Conservation (phyloP, 2,888 invertebrate genomes). For the Pocota personata region DNA sequence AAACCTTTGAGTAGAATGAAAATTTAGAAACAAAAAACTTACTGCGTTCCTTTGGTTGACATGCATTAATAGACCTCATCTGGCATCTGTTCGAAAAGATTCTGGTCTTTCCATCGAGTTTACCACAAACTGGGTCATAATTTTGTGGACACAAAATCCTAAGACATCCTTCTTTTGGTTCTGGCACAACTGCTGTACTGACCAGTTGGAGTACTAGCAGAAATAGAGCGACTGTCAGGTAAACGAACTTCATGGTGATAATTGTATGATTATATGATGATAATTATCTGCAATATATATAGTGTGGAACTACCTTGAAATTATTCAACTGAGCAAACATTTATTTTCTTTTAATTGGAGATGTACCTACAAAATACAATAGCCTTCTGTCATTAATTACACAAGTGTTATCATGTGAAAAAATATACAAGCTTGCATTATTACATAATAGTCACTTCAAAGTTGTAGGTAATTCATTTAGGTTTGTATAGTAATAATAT, state of each 20-base stretch:
- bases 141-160: neutral
- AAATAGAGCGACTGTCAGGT: neutral
- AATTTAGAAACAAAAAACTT: neutral
- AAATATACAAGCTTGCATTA: no score
- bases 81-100: neutral
- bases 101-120: conserved; percentile 27
- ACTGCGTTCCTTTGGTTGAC: conserved; percentile 9
- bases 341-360: neutral
- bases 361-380: neutral
- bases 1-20: no score
- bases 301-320: neutral
- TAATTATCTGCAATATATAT: neutral
- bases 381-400: neutral
- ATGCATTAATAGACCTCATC: neutral
- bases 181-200: neutral
- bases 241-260: neutral
- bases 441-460: neutral
- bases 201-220: neutral
- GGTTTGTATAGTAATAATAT: neutral
- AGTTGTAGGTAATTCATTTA: neutral
- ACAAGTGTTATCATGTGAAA: neutral
- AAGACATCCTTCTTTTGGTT: neutral
- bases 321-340: conserved; percentile 1
- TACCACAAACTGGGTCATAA: conserved; percentile 34
- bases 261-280: neutral